Evolutionary conservation across 2,888 invertebrate species (phyloP), one percentile per base, ranked within the genome.

Genomic region (Sthenelais limicola): DNA sequence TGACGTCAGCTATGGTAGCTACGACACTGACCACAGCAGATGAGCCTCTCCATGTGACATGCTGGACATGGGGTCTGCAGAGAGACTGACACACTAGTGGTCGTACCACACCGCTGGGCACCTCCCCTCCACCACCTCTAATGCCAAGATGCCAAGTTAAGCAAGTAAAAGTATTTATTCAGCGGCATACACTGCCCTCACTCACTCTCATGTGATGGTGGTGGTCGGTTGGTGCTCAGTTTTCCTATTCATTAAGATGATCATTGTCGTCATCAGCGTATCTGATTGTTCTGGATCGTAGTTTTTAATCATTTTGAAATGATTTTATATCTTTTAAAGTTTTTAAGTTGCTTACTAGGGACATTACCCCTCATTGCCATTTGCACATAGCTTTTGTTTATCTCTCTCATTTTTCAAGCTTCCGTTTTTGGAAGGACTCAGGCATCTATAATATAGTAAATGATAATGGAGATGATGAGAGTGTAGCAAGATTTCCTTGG

Each of bases 31-130:
- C 52, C 32, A 21, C 51, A 52, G 15, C 49, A 49, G 71, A 15
- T 35, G 32, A 30, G 71, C 72, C 68, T 68, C 68, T 68, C 72
- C 68, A 30, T 28, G 52, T 72, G 72, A 72, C 72, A 72, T 68
- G 72, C 33, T 66, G 72, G 72, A 72, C 33, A 28, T 32, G 68
- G 72, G 72, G 52, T 68, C 66, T 72, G 72, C 72, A 67, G 38
- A 30, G 33, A 38, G 35, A 32, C 28, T 15, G 26, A 5, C 26
- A n/a, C 47, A 43, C 47, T 28, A 21, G 32, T 9, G 32, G 26
- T 48, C 67, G 49, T 12, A 48, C 38, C 9, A 24, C 38, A 21
- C 38, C 62, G 62, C 62, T 62, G 62, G 62, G 62, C 62, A 24
- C 18, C 43, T 43, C 24, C 18, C 9, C 35, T 62, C 43, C 38